Percentiles rank a stretch among this genome's conserved stretches.
Evolutionary conservation across 2,113 vertebrate species (phyloP).

Genomic region (Argyrosomus japonicus): DNA sequence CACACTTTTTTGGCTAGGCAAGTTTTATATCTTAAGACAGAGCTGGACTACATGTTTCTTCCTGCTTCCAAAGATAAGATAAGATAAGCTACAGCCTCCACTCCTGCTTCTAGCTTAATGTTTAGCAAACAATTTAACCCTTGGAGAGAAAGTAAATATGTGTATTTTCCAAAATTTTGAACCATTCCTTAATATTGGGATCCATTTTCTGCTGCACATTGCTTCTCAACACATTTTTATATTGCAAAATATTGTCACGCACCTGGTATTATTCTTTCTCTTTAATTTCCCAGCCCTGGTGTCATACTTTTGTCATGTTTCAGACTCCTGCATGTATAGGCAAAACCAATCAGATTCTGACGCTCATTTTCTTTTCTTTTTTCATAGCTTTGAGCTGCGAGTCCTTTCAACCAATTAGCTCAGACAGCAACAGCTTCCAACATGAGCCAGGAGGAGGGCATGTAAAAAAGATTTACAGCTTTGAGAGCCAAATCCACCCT

Average conservation of each 20-base stretch:
- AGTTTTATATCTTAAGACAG: background rate
- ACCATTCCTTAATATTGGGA: background rate
- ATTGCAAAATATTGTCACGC: background rate
- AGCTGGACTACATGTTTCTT: background rate
- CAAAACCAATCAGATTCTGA: slow-evolving; percentile 43
- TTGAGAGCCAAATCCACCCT: slow-evolving; percentile 71
- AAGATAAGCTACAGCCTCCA: background rate
- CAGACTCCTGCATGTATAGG: slow-evolving; percentile 11
- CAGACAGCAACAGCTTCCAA: slow-evolving; percentile 59
- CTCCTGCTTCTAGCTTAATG: background rate
- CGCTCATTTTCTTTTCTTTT: slow-evolving; percentile 52
- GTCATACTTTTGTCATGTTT: slow-evolving; percentile 34
- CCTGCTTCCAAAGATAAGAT: background rate
- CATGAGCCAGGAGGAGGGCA: slow-evolving; percentile 56
- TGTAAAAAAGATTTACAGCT: slow-evolving; percentile 76
- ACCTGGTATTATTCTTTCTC: background rate
- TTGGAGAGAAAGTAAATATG: background rate
- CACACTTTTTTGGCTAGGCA: background rate
- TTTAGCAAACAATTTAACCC: background rate
- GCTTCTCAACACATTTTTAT: background rate
- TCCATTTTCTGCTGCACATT: background rate
- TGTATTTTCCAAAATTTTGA: background rate
- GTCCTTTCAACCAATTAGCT: slow-evolving; percentile 75
- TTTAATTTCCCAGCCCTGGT: slow-evolving; percentile 15
- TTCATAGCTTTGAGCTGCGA: slow-evolving; percentile 56